Evolutionary conservation across 2,113 vertebrate genomes (phyloP).

Genomic region (Oostethus manadensis): DNA sequence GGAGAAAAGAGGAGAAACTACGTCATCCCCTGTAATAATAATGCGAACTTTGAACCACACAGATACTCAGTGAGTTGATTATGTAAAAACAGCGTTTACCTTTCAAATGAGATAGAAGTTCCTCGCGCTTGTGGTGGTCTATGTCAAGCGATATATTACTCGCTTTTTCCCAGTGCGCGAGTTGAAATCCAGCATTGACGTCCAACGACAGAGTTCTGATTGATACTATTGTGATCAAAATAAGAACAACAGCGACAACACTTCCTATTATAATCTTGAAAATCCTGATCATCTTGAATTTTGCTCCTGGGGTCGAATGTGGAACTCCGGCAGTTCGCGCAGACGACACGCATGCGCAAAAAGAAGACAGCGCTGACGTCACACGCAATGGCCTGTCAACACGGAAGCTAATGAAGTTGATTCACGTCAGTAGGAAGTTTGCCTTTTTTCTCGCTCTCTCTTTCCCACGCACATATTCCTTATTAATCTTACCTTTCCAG

Average conservation of each 20-base stretch:
- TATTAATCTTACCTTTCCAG: no score
- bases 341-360: no score
- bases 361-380: no score
- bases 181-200: slow-evolving; percentile 57
- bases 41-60: no score
- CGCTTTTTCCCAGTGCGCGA: slow-evolving; percentile 59
- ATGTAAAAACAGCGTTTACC: slow-evolving; percentile 30
- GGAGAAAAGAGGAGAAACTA: slow-evolving; percentile 1
- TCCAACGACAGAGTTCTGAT: slow-evolving; percentile 65
- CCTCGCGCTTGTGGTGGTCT: slow-evolving; percentile 35
- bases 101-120: slow-evolving; percentile 59
- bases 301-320: background rate
- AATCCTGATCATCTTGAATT: slow-evolving; percentile 20
- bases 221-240: slow-evolving; percentile 44
- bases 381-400: no score
- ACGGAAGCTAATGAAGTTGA: no score
- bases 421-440: no score
- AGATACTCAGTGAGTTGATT: no score
- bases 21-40: no score
- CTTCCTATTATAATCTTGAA: slow-evolving; percentile 42
- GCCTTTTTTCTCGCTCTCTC: no score
- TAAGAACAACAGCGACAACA: slow-evolving; percentile 4
- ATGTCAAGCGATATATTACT: slow-evolving; percentile 44
- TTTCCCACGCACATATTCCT: no score
- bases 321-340: no score